Evolutionary conservation across 1,140 invertebrate genomes (phyloP).

Genomic region (Steinernema khuongi): DNA sequence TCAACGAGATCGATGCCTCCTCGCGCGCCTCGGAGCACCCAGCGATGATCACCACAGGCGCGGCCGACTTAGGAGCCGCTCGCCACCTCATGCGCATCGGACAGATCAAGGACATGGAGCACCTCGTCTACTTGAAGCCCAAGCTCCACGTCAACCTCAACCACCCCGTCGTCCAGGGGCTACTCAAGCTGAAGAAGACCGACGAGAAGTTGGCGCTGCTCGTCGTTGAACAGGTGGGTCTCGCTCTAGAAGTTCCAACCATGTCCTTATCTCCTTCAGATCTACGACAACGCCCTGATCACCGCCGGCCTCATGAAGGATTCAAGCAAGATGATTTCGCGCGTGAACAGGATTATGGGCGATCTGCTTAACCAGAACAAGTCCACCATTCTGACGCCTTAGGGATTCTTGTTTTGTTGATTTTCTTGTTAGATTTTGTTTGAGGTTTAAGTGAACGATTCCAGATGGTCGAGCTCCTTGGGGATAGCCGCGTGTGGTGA

Average conservation of each 20-base stretch:
- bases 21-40: constrained; percentile 79
- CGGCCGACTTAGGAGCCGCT: constrained; percentile 89
- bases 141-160: constrained; percentile 84
- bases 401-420: constrained; percentile 1
- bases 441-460: too few relatives aligned
- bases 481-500: too few relatives aligned
- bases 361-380: constrained; percentile 69
- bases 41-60: constrained; percentile 74
- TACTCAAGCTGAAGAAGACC: constrained; percentile 69
- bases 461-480: too few relatives aligned
- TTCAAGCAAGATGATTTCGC: constrained; percentile 73
- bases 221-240: constrained; percentile 79
- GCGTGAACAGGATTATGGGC: constrained; percentile 78
- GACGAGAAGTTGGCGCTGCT: constrained; percentile 77
- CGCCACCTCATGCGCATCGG: constrained; percentile 76
- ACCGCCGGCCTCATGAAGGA: constrained; percentile 88
- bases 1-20: constrained; percentile 74
- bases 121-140: constrained; percentile 79
- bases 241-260: constrained; percentile 36
- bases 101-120: constrained; percentile 75
- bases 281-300: constrained; percentile 90
- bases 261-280: constrained; percentile 60
- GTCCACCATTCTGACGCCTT: constrained; percentile 49
- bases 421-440: constrained; percentile 7
- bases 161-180: constrained; percentile 84